phyloP scores from a whole-genome alignment of 2,113 vertebrate species.

The Chamaetylas fuelleborni region DNA sequence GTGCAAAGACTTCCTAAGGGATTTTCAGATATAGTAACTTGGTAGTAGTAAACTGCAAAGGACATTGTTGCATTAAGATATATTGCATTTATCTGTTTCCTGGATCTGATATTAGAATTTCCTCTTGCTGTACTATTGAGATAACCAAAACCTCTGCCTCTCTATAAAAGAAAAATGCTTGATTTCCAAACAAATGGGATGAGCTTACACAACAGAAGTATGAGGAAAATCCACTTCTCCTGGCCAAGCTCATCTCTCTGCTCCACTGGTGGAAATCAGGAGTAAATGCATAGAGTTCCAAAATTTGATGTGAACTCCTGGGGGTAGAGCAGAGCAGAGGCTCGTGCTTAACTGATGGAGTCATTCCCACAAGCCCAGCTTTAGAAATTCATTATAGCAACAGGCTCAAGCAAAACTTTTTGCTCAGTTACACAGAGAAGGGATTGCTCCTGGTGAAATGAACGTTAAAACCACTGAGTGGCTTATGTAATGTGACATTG shows the following conservation, averaged over 20 bases:
- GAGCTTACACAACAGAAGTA: background rate
- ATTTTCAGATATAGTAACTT: background rate
- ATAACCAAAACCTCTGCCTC: background rate
- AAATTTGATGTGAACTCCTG: background rate
- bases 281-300: background rate
- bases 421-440: background rate
- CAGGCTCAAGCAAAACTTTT: background rate
- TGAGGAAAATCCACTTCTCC: background rate
- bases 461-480: background rate
- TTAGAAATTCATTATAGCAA: background rate
- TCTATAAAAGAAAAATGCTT: background rate
- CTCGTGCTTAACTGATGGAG: background rate
- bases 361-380: background rate
- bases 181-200: background rate
- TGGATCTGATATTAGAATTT: background rate
- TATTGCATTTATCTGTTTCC: background rate
- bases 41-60: background rate
- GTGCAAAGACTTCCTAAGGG: background rate
- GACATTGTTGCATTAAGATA: background rate
- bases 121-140: background rate
- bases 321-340: background rate
- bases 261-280: background rate
- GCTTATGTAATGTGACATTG: background rate
- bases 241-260: background rate
- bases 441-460: background rate